phyloP scores from a whole-genome alignment of 2,888 invertebrate species.

The Diaprepes abbreviatus region DNA sequence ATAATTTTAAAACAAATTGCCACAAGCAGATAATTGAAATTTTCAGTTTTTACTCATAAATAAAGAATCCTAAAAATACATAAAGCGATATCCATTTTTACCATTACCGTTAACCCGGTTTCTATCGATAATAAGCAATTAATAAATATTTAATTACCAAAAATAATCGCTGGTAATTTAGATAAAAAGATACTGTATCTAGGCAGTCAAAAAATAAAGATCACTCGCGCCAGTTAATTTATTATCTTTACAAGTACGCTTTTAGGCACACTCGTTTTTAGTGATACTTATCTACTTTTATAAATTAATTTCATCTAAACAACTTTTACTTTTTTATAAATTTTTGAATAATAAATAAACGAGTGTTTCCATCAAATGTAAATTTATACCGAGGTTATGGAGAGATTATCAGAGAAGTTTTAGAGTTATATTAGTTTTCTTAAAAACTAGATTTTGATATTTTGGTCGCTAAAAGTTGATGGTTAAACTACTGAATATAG shows the following conservation, averaged over 20 bases:
- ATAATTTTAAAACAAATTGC: too few species aligned
- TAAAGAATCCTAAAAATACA: too few species aligned
- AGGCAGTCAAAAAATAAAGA: slow-evolving; percentile 3
- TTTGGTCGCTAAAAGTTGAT: too few species aligned
- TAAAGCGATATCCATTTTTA: too few species aligned
- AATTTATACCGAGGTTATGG: too few species aligned
- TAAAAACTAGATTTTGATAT: too few species aligned
- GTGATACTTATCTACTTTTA: background rate
- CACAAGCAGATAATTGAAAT: too few species aligned
- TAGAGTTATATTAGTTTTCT: too few species aligned
- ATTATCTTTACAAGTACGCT: background rate
- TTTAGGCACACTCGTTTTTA: background rate
- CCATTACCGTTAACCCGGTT: background rate
- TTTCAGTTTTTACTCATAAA: too few species aligned
- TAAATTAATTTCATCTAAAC: background rate
- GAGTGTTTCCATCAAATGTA: too few species aligned
- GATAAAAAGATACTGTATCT: slow-evolving; percentile 8
- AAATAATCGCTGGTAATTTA: background rate
- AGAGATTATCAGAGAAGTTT: too few species aligned
- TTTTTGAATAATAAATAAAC: background rate
- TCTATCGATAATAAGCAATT: background rate
- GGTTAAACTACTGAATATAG: too few species aligned
- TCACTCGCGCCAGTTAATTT: background rate
- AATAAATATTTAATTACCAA: background rate
- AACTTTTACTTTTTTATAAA: slow-evolving; percentile 11